Conservation (phyloP, 2,113 vertebrate species). For the Antechinus flavipes region DNA sequence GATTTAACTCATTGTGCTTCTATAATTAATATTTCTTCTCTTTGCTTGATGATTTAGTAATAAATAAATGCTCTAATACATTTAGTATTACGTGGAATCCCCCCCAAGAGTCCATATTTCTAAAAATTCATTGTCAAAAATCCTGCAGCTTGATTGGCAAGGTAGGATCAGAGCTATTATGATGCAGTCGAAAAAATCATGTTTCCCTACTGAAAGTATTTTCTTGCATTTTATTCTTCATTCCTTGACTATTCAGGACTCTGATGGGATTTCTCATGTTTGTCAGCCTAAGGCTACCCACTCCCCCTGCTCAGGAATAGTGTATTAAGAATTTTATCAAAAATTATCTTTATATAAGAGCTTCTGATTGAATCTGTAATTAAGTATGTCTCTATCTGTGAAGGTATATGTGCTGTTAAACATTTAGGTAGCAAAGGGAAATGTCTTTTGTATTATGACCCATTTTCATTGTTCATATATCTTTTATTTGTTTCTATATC, state of each 20-base stretch:
- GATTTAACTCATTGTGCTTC: conserved; percentile 27
- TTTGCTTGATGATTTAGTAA: conserved; percentile 38
- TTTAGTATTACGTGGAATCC: neutral
- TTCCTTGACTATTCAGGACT: conserved; percentile 47
- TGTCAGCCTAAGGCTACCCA: conserved; percentile 44
- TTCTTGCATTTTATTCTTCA: conserved; percentile 47
- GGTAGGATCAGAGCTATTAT: conserved; percentile 28
- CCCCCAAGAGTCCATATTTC: neutral
- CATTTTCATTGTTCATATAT: neutral
- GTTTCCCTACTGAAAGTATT: conserved; percentile 48
- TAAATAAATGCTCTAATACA: neutral
- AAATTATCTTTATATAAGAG: neutral
- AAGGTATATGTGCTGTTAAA: neutral
- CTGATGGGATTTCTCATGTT: conserved; percentile 64
- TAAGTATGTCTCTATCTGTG: neutral
- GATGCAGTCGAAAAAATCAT: conserved; percentile 33
- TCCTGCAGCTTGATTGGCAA: neutral
- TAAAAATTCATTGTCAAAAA: conserved; percentile 50
- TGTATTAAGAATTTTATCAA: neutral
- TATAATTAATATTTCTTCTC: conserved; percentile 11
- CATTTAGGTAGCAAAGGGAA: fast-evolving
- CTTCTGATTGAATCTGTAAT: neutral
- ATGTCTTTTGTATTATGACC: neutral
- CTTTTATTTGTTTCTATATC: conserved; percentile 17
- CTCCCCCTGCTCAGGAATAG: conserved; percentile 22